Base-by-base conservation (phyloP, 2,888 invertebrate genomes). In the Nebria brevicollis region DNA sequence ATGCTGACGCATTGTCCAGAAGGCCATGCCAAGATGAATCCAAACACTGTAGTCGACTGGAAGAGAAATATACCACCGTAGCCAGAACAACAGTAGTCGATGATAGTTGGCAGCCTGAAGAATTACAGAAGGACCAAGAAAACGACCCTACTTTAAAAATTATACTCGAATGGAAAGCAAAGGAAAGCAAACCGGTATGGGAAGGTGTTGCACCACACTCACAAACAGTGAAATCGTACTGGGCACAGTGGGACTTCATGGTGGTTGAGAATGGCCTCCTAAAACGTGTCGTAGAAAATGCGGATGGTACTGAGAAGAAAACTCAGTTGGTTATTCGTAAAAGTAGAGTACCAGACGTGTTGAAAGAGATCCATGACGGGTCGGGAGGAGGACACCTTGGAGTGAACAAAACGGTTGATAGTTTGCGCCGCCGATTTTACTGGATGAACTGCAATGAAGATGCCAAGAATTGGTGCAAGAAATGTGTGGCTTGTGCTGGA, bases 311-410 rank as follows among this genome's bases (percentile, higher is more conserved):
- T 13, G 54, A 15, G 84, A 83, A 43, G 81, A 81, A 25, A 26
- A 68, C 1, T 5, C 77, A 82, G 41, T 64, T 83, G 43, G 41
- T 84, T 8, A 74, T 83, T 8, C 83, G 82, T 15, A 66, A 64
- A 34, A 76, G 65, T 25, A 82, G 72, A 42, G 79, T 83, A 25
- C 13, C 10, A 20, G 73, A 26, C 82, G 83, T 75, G 74, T 20
- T 20, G 20, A 20, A 20, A 20, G 20, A 20, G 20, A 20, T 83
- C 34, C 85, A 85, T 80, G 82, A 83, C 82, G 84, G 84, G 41
- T 77, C 84, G 1, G 75, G 84, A 0, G 85, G 85, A 26, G 85
- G 85, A 20, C 85, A 86, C 77, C 84, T 85, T 13, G 85, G 86
- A 7, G 70, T 86, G 0, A 84, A 85, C 25, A 85, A 85, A 64